phyloP scores from a whole-genome alignment of 2,113 vertebrate species.

The Cettia cetti region DNA sequence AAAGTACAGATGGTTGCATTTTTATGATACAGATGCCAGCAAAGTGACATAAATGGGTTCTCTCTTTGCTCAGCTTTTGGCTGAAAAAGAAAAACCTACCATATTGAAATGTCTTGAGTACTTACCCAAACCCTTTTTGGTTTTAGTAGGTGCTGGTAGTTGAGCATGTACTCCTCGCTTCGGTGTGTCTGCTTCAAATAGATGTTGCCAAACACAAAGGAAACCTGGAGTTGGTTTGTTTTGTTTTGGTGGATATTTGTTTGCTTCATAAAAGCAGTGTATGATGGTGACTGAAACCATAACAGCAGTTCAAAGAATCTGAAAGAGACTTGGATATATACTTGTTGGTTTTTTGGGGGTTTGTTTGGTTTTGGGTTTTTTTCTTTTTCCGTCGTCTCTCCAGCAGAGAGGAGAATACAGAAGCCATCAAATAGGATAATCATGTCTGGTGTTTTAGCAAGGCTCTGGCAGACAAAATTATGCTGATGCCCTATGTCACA shows the following conservation, averaged over 20 bases:
- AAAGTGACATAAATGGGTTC: background rate
- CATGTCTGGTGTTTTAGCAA: background rate
- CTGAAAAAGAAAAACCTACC: background rate
- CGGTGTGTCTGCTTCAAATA: background rate
- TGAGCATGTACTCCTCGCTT: background rate
- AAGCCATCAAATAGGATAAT: background rate
- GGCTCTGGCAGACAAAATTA: background rate
- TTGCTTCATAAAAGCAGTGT: background rate
- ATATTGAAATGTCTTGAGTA: background rate
- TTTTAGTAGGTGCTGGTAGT: background rate
- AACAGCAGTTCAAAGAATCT: background rate
- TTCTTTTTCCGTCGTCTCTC: background rate
- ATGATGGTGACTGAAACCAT: background rate
- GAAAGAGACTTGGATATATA: background rate
- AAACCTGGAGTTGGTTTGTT: fast-evolving
- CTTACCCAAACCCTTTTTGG: background rate
- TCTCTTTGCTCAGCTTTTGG: background rate
- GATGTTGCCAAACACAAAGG: background rate
- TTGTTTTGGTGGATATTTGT: background rate
- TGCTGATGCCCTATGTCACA: background rate
- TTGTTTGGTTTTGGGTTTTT: too few species aligned
- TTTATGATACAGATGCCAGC: fast-evolving
- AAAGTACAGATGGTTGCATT: background rate
- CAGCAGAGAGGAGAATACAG: background rate
- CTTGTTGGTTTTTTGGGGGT: too few species aligned